Conservation (phyloP, 2,113 vertebrate species). For the Pycnonotus jocosus region DNA sequence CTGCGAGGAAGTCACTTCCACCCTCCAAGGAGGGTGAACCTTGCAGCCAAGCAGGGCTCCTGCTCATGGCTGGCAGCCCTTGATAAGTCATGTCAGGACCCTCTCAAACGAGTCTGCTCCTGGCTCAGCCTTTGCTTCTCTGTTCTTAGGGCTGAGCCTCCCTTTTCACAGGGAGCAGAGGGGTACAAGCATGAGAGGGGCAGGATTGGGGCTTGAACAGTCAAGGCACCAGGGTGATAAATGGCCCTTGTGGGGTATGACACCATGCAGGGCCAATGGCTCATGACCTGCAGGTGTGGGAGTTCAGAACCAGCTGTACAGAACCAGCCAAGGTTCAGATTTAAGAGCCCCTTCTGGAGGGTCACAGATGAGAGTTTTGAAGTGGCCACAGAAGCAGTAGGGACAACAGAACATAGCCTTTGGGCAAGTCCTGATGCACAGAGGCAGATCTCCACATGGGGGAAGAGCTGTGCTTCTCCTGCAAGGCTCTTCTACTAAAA, state of each 20-base stretch:
- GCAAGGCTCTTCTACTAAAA: not conserved
- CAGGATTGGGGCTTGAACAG: not conserved
- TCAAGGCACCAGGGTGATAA: not conserved
- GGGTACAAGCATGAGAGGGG: rapidly evolving
- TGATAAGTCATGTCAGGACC: rapidly evolving
- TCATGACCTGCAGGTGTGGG: not conserved
- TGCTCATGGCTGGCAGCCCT: not conserved
- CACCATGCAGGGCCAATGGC: rapidly evolving
- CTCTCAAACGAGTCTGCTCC: not conserved
- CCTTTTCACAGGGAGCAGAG: not conserved
- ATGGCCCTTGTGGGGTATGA: not conserved
- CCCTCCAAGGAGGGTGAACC: not conserved
- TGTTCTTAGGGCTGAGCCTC: not conserved
- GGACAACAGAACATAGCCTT: not conserved
- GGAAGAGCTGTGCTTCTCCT: not conserved
- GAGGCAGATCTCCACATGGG: not conserved
- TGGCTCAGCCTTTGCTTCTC: not conserved
- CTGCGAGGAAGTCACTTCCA: rapidly evolving
- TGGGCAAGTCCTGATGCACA: not conserved
- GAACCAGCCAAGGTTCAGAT: not conserved
- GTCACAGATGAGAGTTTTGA: not conserved
- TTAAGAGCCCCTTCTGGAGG: not conserved
- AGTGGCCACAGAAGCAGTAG: not conserved
- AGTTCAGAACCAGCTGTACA: not conserved
- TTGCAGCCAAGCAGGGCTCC: not conserved